Base-by-base conservation (phyloP, 2,797 vertebrate species). In the Esox lucius region DNA sequence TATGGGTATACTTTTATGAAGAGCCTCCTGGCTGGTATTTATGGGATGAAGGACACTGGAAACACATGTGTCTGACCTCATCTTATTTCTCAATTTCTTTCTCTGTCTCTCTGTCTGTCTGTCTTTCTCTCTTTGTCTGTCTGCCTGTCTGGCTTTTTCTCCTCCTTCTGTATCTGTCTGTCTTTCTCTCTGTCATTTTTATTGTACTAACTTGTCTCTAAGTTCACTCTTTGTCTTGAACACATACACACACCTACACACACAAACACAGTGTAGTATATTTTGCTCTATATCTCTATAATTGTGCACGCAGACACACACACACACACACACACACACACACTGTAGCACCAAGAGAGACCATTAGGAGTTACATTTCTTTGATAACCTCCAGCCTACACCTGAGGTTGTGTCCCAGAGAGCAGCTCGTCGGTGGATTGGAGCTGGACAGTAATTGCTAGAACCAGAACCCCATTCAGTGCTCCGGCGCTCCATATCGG, bases 321-420 rank as follows among this genome's bases (percentile, higher is more conserved):
- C 73, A 72, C 35, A 61, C 68, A 61, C 74, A 83, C 72, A 75
- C 75, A 73, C 76, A 49, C 15, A 49, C 17, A 46, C 42, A 46
- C 12, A 13, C 42, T 13, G 12, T 46, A 12, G 42, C 42, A 46
- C 42, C 9, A 11, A 11, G 75, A 87, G 81, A 89, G 89, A 82
- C 90, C 87, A 89, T 90, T 91, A 91, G 88, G 87, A 87, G 78
- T 85, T 12, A 88, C 88, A 87, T 89, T 91, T 85, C 88, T 90
- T 91, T 91, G 87, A 89, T 91, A 88, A 90, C 90, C 88, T 89
- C 80, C 80, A 87, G 86, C 86, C 85, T 87, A 87, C 83, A 86
- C 86, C 87, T 88, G 84, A 88, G 87, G 90, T 85, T 85, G 87
- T 83, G 84, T 87, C 87, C 1, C 86, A 74, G 79, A 90, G 85